Conservation (phyloP, 2,113 vertebrate species). For the Indicator indicator region DNA sequence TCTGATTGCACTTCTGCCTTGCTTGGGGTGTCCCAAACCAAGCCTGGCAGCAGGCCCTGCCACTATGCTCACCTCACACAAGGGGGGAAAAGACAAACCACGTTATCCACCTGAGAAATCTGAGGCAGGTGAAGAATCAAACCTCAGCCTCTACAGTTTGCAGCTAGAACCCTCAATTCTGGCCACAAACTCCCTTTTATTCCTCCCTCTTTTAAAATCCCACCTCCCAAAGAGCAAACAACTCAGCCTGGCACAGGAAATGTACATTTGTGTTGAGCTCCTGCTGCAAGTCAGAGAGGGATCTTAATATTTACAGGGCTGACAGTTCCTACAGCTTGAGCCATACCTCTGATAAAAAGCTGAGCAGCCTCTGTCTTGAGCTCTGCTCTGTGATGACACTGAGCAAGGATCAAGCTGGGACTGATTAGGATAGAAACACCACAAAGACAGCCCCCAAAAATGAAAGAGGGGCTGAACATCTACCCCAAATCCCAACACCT, state of each 20-base stretch:
- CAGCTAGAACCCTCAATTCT: neutral
- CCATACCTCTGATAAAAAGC: neutral
- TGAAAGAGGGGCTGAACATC: neutral
- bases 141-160: neutral
- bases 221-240: neutral
- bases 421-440: neutral
- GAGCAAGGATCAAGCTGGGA: neutral
- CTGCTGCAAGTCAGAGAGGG: neutral
- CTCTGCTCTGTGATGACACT: neutral
- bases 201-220: neutral
- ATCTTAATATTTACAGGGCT: neutral
- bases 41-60: neutral
- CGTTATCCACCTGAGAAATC: neutral
- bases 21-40: neutral
- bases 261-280: neutral
- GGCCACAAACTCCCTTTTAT: neutral
- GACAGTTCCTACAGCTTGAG: neutral
- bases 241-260: neutral
- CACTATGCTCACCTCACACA: neutral
- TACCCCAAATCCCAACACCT: neutral
- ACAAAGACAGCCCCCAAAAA: neutral
- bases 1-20: neutral
- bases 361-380: neutral
- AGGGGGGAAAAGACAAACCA: neutral
- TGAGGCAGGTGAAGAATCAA: neutral